Conservation (phyloP, 2,113 vertebrate genomes). For the Oryzias celebensis region DNA sequence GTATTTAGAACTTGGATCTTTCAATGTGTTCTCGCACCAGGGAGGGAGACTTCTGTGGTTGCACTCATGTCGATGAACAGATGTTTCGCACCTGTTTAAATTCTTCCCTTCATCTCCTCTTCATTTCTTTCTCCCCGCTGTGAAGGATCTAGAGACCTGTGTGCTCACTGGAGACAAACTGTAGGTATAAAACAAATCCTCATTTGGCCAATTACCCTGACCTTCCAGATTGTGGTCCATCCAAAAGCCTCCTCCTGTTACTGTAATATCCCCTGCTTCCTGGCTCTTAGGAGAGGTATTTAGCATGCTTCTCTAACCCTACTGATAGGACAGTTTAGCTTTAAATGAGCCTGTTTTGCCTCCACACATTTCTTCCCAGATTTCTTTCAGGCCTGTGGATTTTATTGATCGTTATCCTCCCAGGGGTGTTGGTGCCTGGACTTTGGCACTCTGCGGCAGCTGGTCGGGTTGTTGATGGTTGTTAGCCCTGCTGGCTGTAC, state of each 20-base stretch:
- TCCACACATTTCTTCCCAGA: conserved; percentile 69
- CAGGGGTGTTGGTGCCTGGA: conserved; percentile 68
- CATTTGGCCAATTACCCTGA: conserved; percentile 67
- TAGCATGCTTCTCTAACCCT: conserved; percentile 54
- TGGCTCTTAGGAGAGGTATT: conserved; percentile 55
- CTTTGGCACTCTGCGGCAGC: conserved; percentile 68
- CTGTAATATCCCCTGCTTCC: conserved; percentile 38
- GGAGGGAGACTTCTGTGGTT: too few species aligned
- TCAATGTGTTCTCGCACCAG: too few species aligned
- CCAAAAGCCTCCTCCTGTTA: conserved; percentile 52
- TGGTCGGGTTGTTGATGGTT: conserved; percentile 72
- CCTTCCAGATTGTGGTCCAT: conserved; percentile 60
- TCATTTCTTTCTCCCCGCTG: conserved; percentile 5
- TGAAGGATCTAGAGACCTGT: conserved; percentile 3
- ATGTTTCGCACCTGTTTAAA: conserved; percentile 48
- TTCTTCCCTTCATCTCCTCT: conserved; percentile 23
- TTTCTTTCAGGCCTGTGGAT: conserved; percentile 66
- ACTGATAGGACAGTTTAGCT: conserved; percentile 71
- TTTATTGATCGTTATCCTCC: conserved; percentile 72
- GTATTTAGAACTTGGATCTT: too few species aligned
- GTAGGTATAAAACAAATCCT: conserved; percentile 39
- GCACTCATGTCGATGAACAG: conserved; percentile 27
- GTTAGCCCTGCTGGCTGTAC: conserved; percentile 71
- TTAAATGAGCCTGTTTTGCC: conserved; percentile 74
- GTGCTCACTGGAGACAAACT: conserved; percentile 8